phyloP scores from a whole-genome alignment of 1,140 invertebrate genomes.

The Tetragonula clypearis region DNA sequence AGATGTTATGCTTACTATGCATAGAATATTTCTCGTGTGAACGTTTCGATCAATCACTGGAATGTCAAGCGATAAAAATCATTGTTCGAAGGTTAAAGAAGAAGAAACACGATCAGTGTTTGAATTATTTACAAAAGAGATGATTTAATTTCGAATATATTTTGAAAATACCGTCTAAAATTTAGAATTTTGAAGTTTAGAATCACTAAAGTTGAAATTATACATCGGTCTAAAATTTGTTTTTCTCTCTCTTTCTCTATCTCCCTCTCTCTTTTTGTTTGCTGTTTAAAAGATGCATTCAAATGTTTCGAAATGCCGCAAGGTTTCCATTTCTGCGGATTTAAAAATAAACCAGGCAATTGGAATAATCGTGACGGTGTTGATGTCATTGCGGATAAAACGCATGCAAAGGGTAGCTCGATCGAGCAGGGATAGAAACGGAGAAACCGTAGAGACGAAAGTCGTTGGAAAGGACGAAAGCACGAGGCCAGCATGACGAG shows the following conservation, averaged over 20 bases:
- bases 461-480: constrained; percentile 74
- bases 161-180: background rate
- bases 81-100: background rate
- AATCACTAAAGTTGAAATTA: background rate
- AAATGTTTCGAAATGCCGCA: too few species aligned
- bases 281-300: background rate
- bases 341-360: constrained; percentile 7
- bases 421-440: constrained; percentile 32
- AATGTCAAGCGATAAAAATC: background rate
- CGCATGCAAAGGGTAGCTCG: constrained; percentile 31
- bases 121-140: background rate
- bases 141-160: background rate
- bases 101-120: background rate
- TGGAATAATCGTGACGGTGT: constrained; percentile 10
- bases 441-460: constrained; percentile 63
- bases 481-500: constrained; percentile 79
- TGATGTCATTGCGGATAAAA: constrained; percentile 44
- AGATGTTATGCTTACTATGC: constrained; percentile 1
- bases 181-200: too few species aligned
- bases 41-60: background rate
- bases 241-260: too few species aligned
- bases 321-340: background rate
- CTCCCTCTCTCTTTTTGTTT: background rate
- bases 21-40: background rate
- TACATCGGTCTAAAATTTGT: background rate